These are phyloP conservation scores for Paedocypris micromegethes DNA, from an alignment of 2,797 vertebrate species.

Conservation along the genomic window DNA sequence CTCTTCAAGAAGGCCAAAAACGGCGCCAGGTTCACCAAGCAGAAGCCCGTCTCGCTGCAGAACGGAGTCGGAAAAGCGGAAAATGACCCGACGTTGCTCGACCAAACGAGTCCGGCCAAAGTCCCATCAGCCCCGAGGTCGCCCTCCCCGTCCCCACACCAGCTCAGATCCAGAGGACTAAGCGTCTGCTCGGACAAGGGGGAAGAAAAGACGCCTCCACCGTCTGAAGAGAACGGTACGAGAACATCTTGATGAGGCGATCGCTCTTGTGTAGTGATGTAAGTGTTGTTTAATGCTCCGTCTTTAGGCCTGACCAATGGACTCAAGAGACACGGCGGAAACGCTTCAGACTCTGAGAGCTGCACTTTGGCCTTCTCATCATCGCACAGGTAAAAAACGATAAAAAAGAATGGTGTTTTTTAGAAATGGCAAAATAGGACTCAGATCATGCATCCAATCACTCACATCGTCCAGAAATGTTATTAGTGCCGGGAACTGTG, in stretches of 20 bases:
- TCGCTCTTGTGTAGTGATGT: constrained; percentile 10
- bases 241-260: background rate
- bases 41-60: constrained; percentile 66
- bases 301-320: constrained; percentile 81
- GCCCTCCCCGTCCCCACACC: constrained; percentile 61
- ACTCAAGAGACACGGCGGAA: constrained; percentile 69
- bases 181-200: constrained; percentile 69
- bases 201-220: constrained; percentile 66
- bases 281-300: constrained; percentile 16
- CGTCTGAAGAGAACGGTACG: constrained; percentile 71
- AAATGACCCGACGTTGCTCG: constrained; percentile 38
- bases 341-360: constrained; percentile 69
- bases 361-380: constrained; percentile 50
- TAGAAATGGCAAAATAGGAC: too few relatives aligned
- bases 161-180: constrained; percentile 74
- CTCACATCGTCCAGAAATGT: too few relatives aligned
- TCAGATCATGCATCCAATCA: too few relatives aligned
- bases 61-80: constrained; percentile 69
- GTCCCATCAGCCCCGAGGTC: constrained; percentile 50
- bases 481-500: too few relatives aligned
- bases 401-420: too few relatives aligned
- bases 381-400: constrained; percentile 59
- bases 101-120: constrained; percentile 44
- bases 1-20: constrained; percentile 93
- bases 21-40: constrained; percentile 72